Evolutionary conservation across 2,113 vertebrate genomes (phyloP).

Genomic region (Onychostoma macrolepis): DNA sequence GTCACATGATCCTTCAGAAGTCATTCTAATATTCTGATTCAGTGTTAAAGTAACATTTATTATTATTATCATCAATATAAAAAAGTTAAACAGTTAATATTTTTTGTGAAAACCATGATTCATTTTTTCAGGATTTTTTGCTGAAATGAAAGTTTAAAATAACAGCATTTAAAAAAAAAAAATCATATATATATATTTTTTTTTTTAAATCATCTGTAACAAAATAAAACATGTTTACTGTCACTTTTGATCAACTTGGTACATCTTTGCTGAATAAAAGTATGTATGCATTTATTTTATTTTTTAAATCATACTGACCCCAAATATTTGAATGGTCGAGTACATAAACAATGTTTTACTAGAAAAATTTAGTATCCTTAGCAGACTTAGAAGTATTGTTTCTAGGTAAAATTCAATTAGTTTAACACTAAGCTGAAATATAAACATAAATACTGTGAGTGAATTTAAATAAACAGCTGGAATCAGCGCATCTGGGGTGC

Average conservation of each 20-base stretch:
- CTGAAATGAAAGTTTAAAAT: neutral
- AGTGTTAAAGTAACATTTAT: neutral
- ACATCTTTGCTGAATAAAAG: neutral
- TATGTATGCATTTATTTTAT: too few relatives aligned
- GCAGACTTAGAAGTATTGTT: neutral
- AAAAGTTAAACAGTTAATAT: neutral
- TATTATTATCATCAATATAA: neutral
- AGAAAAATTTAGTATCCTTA: neutral
- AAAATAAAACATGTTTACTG: neutral
- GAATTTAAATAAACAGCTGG: slow-evolving; percentile 17
- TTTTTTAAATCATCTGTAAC: neutral
- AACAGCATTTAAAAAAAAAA: neutral
- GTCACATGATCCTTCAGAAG: neutral
- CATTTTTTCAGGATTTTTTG: neutral
- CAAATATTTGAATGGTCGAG: neutral
- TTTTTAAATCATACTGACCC: neutral
- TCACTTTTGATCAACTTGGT: neutral
- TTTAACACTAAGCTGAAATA: slow-evolving; percentile 16
- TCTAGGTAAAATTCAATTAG: slow-evolving; percentile 15
- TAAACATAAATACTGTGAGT: slow-evolving; percentile 24
- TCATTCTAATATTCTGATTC: neutral
- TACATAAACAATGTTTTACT: neutral
- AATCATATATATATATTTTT: too few relatives aligned
- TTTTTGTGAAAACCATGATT: neutral
- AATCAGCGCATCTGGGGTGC: slow-evolving; percentile 26